A percentile compares a stretch with the other conserved stretches of the same genome.
phyloP scores from a whole-genome alignment of 2,888 invertebrate genomes.

The Tineola bisselliella region DNA sequence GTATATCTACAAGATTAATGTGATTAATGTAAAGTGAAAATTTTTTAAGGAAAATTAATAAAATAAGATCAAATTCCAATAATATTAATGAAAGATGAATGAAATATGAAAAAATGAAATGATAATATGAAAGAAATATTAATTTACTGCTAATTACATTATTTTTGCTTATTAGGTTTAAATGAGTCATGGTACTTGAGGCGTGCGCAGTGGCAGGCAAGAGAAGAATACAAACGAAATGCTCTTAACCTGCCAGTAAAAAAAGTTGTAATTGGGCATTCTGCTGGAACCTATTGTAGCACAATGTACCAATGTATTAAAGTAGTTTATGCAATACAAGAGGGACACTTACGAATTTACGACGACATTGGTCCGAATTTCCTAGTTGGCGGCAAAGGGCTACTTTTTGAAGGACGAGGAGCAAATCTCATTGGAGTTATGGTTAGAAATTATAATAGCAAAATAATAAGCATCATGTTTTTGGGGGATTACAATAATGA shows the following conservation, averaged over 20 bases:
- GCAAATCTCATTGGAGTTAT: constrained; percentile 41
- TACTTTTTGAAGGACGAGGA: constrained; percentile 49
- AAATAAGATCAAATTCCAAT: no score
- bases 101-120: no score
- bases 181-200: constrained; percentile 50
- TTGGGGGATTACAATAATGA: constrained; percentile 39
- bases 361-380: constrained; percentile 50
- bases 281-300: constrained; percentile 31
- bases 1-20: no score
- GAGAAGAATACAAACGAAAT: constrained; percentile 30
- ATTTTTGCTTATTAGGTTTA: constrained; percentile 34
- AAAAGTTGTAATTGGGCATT: constrained; percentile 43
- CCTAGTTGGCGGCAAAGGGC: constrained; percentile 42
- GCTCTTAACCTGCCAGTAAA: constrained; percentile 35
- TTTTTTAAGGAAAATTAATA: no score
- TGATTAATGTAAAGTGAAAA: no score
- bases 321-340: constrained; percentile 33
- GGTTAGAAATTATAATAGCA: constrained; percentile 34
- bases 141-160: background rate
- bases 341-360: constrained; percentile 30
- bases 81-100: no score
- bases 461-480: constrained; percentile 43
- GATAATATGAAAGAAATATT: no score
- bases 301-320: constrained; percentile 35
- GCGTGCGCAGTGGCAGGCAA: constrained; percentile 50